Conservation (phyloP, 2,888 invertebrate species). For the Spilosoma lubricipeda region DNA sequence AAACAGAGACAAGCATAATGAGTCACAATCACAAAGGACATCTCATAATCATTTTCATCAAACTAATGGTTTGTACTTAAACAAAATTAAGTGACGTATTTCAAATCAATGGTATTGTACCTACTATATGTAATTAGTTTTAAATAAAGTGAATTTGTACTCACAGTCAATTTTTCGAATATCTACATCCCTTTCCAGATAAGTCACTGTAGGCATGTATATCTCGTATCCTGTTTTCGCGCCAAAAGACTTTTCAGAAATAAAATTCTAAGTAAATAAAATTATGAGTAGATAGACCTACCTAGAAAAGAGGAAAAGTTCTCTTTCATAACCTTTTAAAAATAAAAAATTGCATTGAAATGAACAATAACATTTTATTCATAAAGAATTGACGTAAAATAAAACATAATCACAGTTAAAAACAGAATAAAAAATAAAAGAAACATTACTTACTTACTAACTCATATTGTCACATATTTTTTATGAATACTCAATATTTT, state of each 20-base stretch:
- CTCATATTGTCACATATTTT: not conserved
- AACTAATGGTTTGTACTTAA: not conserved
- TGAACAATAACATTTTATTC: no score
- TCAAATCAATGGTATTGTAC: not conserved
- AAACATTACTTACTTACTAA: not conserved
- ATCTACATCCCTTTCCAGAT: not conserved
- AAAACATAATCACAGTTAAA: not conserved
- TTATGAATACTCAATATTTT: not conserved
- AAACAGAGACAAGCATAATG: conserved; percentile 17
- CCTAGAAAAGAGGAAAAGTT: not conserved
- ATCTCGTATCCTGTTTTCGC: not conserved
- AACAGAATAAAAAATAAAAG: not conserved
- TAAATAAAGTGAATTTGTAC: not conserved
- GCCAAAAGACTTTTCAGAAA: not conserved
- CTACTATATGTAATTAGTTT: not conserved
- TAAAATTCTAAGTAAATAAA: not conserved
- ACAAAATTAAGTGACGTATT: not conserved
- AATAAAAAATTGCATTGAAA: no score
- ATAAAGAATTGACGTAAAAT: not conserved
- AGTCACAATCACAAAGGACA: conserved; percentile 10
- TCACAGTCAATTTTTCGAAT: not conserved
- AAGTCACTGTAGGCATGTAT: not conserved
- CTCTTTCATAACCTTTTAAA: no score
- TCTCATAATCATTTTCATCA: not conserved
- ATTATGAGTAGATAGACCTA: not conserved